Conservation (phyloP, 2,888 invertebrate genomes). For the Hydrotaea cyrtoneurina region DNA sequence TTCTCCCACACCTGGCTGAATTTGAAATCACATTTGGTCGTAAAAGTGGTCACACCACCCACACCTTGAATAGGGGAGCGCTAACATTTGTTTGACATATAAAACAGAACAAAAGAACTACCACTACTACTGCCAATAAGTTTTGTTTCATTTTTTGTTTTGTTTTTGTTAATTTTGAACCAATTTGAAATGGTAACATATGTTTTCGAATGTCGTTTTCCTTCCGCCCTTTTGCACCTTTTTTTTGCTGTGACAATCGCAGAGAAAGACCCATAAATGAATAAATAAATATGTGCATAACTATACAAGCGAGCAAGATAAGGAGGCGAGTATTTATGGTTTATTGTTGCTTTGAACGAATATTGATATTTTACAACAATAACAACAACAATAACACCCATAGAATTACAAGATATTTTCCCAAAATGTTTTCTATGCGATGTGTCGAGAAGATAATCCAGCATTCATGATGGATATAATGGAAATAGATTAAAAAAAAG, state of each 20-base stretch:
- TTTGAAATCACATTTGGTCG: no score
- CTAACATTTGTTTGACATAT: not conserved
- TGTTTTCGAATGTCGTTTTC: not conserved
- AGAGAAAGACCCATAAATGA: not conserved
- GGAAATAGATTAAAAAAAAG: not conserved
- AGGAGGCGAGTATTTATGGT: not conserved
- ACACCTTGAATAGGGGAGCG: not conserved
- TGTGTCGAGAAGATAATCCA: conserved; percentile 29
- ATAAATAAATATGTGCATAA: not conserved
- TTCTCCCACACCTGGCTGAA: no score
- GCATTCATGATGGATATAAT: conserved; percentile 8
- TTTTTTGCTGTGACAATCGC: not conserved
- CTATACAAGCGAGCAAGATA: not conserved
- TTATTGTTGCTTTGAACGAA: not conserved
- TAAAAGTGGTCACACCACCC: no score
- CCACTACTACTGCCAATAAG: not conserved
- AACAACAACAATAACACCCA: not conserved
- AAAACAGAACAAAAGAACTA: not conserved
- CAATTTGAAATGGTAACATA: not conserved
- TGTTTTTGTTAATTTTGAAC: not conserved
- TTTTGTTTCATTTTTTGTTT: not conserved
- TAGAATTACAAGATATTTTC: not conserved
- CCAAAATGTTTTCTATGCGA: not conserved
- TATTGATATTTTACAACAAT: conserved; percentile 2
- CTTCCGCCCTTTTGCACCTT: not conserved